These are phyloP conservation scores for Eutolmus rufibarbis DNA, from an alignment of 2,888 invertebrate species.

Conservation along the genomic window DNA sequence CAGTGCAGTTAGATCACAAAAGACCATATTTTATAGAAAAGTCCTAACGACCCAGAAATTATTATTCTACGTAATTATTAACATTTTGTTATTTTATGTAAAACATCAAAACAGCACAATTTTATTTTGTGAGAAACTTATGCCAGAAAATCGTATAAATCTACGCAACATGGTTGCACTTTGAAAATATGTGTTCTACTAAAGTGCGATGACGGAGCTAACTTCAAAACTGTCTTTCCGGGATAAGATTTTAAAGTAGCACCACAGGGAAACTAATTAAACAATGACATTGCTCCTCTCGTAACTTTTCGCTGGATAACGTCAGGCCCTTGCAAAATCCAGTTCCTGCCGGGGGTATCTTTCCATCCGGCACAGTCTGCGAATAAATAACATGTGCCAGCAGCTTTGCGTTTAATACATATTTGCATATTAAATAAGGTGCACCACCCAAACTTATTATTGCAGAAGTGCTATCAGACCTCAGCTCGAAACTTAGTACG, in stretches of 20 bases:
- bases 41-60: too few relatives aligned
- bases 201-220: not conserved
- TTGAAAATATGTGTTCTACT: not conserved
- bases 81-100: too few relatives aligned
- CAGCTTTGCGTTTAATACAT: not conserved
- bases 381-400: not conserved
- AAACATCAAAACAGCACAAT: not conserved
- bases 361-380: not conserved
- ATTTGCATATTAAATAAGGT: not conserved
- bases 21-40: too few relatives aligned
- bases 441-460: not conserved
- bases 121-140: not conserved
- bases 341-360: not conserved
- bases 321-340: not conserved
- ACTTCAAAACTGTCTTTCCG: not conserved
- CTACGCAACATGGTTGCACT: not conserved
- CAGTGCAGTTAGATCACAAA: too few relatives aligned
- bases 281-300: not conserved
- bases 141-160: not conserved
- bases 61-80: too few relatives aligned
- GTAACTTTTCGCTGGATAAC: not conserved
- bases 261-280: not conserved
- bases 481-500: not conserved
- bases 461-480: not conserved
- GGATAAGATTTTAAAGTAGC: not conserved